Evolutionary conservation across 2,797 vertebrate species (phyloP), one percentile per base, ranked within the genome.

Genomic region (Cetoscarus ocellatus): DNA sequence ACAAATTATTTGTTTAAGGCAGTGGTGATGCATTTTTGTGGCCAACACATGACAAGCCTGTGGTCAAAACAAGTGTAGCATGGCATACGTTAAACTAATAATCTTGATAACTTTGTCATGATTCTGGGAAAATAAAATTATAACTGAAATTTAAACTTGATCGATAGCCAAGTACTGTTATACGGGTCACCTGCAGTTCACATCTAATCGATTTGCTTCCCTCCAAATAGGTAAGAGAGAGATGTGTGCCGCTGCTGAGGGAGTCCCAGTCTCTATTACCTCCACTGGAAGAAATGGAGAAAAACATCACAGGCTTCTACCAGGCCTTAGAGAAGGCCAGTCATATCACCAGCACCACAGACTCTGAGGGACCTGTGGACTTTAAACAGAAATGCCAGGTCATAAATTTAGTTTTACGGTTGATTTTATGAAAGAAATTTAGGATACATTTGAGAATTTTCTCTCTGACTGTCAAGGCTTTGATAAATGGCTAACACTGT

Each of bases 361-460:
- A 98, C 77, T 93, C 91, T 0, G 97, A 98, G 79, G 92, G 94
- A 44, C 94, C 96, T 6, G 88, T 91, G 36, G 92, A 98, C 91
- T 97, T 97, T 72, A 98, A 98, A 79, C 96, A 97, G 86, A 97
- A 97, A 81, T 97, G 97, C 59, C 96, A 98, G 95, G 98, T 99
- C 92, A 73, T 1, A 43, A 11, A 17, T n/a, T 10, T 8, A 3
- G 1, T 39, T 54, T 45, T 7, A 57, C 0, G 7, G 8, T 39
- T 3, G 18, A 9, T 54, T 50, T 27, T 10, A 27, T 8, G 34
- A 2, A 40, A 38, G 50, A 3, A 36, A 27, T 61, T 72, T 61
- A 42, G 7, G 12, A 35, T 62, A 7, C n/a, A 52, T 9, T 14
- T 13, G 39, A 38, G 11, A 47, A 51, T 49, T 49, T 11, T 18